Evolutionary conservation across 2,888 invertebrate species (phyloP).

Genomic region (Scotopteryx bipunctaria): DNA sequence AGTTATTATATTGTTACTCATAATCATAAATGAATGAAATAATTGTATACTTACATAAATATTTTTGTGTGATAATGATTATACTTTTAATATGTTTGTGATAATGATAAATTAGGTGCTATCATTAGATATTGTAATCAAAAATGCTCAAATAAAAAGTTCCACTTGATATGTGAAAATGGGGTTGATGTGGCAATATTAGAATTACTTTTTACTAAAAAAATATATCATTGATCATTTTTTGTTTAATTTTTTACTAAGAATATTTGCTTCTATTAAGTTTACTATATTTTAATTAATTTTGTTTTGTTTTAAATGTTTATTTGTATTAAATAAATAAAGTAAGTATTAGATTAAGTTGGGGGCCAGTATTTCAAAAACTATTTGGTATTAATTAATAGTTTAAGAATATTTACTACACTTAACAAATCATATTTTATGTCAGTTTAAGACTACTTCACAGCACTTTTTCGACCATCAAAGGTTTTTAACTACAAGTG

Average conservation of each 20-base stretch:
- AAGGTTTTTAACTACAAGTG: too few relatives aligned
- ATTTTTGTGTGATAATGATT: too few relatives aligned
- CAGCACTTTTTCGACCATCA: too few relatives aligned
- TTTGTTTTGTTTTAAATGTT: conserved; percentile 71
- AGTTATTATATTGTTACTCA: too few relatives aligned
- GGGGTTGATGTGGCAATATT: conserved; percentile 71
- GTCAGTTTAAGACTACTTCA: too few relatives aligned
- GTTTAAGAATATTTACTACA: too few relatives aligned
- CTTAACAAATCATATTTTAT: too few relatives aligned
- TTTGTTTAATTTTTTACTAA: background rate
- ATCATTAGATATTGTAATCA: background rate
- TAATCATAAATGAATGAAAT: background rate
- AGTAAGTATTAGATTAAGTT: conserved; percentile 39
- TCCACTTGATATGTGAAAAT: conserved; percentile 38
- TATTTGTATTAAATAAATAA: conserved; percentile 42
- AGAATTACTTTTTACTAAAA: conserved; percentile 36
- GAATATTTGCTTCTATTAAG: too few relatives aligned
- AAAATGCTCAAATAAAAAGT: conserved; percentile 42
- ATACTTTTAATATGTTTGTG: conserved; percentile 12
- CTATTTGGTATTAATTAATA: conserved; percentile 40
- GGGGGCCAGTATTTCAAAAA: conserved; percentile 74
- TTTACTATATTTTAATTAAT: conserved; percentile 24
- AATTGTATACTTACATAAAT: too few relatives aligned
- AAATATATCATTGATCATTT: background rate
- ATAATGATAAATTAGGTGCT: conserved; percentile 22